phyloP scores from a whole-genome alignment of 2,888 invertebrate species.

The Pseudococcus longispinus region DNA sequence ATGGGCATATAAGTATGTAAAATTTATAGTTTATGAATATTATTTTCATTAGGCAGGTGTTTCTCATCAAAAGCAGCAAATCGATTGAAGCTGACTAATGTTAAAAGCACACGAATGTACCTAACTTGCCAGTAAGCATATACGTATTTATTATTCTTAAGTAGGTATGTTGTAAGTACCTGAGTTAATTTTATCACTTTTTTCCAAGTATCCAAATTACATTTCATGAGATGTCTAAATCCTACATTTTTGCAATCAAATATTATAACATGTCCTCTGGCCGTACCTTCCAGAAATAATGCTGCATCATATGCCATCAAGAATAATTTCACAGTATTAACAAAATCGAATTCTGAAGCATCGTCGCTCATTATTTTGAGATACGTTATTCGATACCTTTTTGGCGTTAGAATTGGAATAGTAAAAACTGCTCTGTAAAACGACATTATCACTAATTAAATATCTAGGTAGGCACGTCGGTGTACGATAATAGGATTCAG shows the following conservation, averaged over 20 bases:
- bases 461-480: background rate
- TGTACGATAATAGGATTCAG: background rate
- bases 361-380: conserved; percentile 70
- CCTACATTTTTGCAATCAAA: conserved; percentile 75
- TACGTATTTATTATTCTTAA: too few species aligned
- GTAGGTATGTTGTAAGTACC: conserved; percentile 63
- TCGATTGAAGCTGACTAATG: too few species aligned
- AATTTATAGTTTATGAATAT: too few species aligned
- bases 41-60: too few species aligned
- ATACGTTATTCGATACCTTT: conserved; percentile 70
- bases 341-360: conserved; percentile 71
- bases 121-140: too few species aligned
- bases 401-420: conserved; percentile 69
- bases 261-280: conserved; percentile 69
- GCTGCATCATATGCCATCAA: conserved; percentile 75
- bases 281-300: conserved; percentile 69
- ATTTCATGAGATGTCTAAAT: conserved; percentile 72
- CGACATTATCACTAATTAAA: background rate
- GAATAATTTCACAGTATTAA: conserved; percentile 69
- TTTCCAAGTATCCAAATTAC: conserved; percentile 70
- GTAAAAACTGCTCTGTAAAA: conserved; percentile 57
- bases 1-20: too few species aligned
- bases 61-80: too few species aligned
- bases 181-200: conserved; percentile 74
- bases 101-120: too few species aligned